A percentile compares a stretch with the other conserved stretches of the same genome.
These are phyloP conservation scores for Drosophila histrio DNA, from an alignment of 2,888 invertebrate genomes.

Conservation along the genomic window DNA sequence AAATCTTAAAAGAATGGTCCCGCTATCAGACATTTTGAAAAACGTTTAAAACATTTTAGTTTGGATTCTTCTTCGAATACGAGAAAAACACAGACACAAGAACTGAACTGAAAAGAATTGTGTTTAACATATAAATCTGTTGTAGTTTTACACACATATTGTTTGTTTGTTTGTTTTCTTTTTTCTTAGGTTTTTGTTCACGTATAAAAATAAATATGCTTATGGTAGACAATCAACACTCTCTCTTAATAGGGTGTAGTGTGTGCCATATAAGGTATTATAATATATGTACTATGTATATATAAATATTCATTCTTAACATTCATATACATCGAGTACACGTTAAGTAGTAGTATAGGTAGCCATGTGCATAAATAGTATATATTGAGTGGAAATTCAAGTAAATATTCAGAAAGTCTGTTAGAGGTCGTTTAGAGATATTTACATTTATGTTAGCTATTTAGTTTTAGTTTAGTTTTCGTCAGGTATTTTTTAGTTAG, in stretches of 20 bases:
- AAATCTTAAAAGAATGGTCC: slow-evolving; percentile 85
- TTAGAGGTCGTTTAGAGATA: slow-evolving; percentile 59
- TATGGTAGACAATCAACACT: slow-evolving; percentile 43
- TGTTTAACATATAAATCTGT: slow-evolving; percentile 50
- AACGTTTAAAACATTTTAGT: slow-evolving; percentile 81
- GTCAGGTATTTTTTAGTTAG: slow-evolving; percentile 66
- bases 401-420: slow-evolving; percentile 64
- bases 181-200: slow-evolving; percentile 30
- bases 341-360: slow-evolving; percentile 63
- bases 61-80: slow-evolving; percentile 67
- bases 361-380: slow-evolving; percentile 64
- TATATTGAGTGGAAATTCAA: slow-evolving; percentile 49
- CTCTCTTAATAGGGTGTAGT: slow-evolving; percentile 13
- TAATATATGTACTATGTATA: slow-evolving; percentile 32
- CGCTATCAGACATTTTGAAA: slow-evolving; percentile 85
- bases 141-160: slow-evolving; percentile 24
- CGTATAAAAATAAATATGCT: slow-evolving; percentile 76
- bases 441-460: slow-evolving; percentile 46
- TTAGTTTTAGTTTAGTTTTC: slow-evolving; percentile 38
- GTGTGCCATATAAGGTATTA: slow-evolving; percentile 30
- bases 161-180: slow-evolving; percentile 5
- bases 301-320: slow-evolving; percentile 41
- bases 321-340: slow-evolving; percentile 25
- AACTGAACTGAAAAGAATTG: slow-evolving; percentile 52
- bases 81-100: slow-evolving; percentile 62